These are phyloP conservation scores for Strix aluco DNA, from an alignment of 2,113 vertebrate genomes.

Conservation along the genomic window DNA sequence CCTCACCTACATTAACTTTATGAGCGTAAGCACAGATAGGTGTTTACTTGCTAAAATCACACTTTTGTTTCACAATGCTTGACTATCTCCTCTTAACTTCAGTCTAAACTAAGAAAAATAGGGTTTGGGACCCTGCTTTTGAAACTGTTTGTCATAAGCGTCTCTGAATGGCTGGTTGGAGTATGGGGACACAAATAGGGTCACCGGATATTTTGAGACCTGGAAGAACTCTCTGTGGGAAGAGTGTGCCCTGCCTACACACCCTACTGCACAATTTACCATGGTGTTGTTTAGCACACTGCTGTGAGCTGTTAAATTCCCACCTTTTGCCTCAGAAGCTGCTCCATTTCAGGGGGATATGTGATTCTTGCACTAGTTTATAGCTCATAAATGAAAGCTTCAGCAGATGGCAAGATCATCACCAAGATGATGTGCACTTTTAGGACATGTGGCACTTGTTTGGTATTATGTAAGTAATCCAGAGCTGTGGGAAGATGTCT, in stretches of 20 bases:
- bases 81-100: background rate
- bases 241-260: background rate
- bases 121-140: background rate
- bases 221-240: background rate
- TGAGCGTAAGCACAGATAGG: background rate
- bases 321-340: background rate
- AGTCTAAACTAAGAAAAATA: background rate
- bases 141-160: background rate
- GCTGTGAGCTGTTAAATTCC: background rate
- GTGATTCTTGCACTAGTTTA: background rate
- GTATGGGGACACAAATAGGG: background rate
- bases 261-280: background rate
- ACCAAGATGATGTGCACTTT: background rate
- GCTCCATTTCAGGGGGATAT: background rate
- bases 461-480: background rate
- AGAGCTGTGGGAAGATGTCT: background rate
- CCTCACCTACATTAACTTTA: background rate
- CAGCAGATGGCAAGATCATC: slow-evolving; percentile 25
- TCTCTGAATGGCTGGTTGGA: background rate
- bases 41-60: background rate
- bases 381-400: background rate
- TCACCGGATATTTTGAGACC: background rate
- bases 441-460: background rate
- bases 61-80: background rate
- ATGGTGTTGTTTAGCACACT: background rate